Conservation (phyloP, 2,797 vertebrate species). For the Callimico goeldii region DNA sequence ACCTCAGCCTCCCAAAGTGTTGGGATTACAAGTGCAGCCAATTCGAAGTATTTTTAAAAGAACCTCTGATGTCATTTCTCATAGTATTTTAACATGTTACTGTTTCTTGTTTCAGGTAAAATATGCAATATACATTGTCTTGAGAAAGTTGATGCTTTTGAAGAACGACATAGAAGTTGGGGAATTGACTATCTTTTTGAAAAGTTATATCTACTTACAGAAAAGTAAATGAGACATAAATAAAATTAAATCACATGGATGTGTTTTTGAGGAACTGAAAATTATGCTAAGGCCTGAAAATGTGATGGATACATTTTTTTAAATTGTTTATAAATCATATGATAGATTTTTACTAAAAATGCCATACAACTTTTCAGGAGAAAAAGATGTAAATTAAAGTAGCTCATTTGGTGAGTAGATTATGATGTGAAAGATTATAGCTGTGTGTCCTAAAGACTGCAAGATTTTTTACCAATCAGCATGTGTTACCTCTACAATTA, state of each 20-base stretch:
- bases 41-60: neutral
- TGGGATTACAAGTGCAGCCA: neutral
- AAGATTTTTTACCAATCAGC: neutral
- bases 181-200: slow-evolving; percentile 84
- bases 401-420: neutral
- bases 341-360: slow-evolving; percentile 11
- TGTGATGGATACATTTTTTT: neutral
- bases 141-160: slow-evolving; percentile 76
- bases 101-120: slow-evolving; percentile 77
- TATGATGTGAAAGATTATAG: neutral
- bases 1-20: neutral
- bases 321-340: neutral
- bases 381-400: neutral
- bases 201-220: slow-evolving; percentile 79
- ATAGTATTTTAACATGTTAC: slow-evolving; percentile 2
- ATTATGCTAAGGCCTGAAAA: slow-evolving; percentile 14
- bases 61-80: neutral
- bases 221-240: slow-evolving; percentile 72
- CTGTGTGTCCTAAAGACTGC: neutral
- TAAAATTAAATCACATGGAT: neutral
- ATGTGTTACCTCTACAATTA: neutral
- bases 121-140: slow-evolving; percentile 80
- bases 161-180: slow-evolving; percentile 78
- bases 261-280: slow-evolving; percentile 22
- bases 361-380: neutral